These are phyloP conservation scores for Myodes glareolus DNA, from an alignment of 2,113 vertebrate species.

Conservation along the genomic window DNA sequence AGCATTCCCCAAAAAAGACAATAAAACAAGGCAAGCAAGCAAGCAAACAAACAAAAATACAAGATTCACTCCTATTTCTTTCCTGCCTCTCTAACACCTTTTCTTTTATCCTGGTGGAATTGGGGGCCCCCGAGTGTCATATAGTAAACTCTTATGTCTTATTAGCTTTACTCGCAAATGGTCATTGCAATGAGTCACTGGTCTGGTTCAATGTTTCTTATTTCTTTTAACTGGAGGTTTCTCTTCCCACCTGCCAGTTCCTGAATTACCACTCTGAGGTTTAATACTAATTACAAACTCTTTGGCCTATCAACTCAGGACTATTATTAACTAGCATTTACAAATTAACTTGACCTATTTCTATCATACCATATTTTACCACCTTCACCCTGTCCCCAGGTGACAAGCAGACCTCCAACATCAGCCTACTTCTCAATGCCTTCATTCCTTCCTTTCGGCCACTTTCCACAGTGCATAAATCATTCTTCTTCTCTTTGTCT, in stretches of 20 bases:
- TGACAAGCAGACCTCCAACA: neutral
- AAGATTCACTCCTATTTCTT: too few relatives aligned
- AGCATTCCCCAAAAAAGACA: neutral
- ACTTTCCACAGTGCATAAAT: neutral
- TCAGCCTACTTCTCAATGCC: fast-evolving
- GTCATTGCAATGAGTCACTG: neutral
- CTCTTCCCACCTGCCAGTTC: too few relatives aligned
- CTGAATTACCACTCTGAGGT: too few relatives aligned
- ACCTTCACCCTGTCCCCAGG: neutral
- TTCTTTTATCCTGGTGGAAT: neutral
- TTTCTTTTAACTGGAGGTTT: neutral
- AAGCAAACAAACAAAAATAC: neutral
- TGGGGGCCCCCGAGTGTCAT: neutral
- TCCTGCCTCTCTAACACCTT: neutral
- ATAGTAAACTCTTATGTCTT: neutral
- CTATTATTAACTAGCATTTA: too few relatives aligned
- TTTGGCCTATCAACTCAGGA: too few relatives aligned
- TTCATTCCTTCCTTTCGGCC: neutral
- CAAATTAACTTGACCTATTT: too few relatives aligned
- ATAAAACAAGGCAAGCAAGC: neutral
- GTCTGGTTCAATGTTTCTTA: neutral
- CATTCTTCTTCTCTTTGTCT: neutral
- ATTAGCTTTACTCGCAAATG: neutral
- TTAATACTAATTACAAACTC: too few relatives aligned
- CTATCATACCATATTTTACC: neutral